A percentile compares a stretch with the other conserved stretches of the same genome.
Evolutionary conservation across 2,113 vertebrate species (phyloP).

Genomic region (Pipa parva): DNA sequence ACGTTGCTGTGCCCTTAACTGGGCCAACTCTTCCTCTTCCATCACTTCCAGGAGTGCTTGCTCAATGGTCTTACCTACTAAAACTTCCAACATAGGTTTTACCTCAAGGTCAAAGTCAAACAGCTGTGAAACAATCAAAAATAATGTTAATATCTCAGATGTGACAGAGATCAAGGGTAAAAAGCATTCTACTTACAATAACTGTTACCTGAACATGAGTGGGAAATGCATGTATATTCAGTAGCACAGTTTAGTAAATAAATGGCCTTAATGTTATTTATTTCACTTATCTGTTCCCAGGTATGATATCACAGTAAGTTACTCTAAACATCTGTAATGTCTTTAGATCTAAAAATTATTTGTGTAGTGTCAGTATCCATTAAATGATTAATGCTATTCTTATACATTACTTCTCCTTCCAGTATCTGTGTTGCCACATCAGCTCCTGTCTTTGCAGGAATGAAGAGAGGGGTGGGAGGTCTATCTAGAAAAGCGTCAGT

Average conservation of each 20-base stretch:
- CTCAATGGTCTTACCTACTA: slow-evolving; percentile 88
- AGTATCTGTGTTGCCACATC: slow-evolving; percentile 84
- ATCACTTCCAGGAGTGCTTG: slow-evolving; percentile 87
- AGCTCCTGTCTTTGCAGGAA: slow-evolving; percentile 83
- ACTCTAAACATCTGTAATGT: no score
- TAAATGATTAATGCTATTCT: neutral
- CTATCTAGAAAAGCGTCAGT: slow-evolving; percentile 86
- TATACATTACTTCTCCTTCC: slow-evolving; percentile 80
- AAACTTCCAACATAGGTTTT: slow-evolving; percentile 78
- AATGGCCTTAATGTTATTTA: no score
- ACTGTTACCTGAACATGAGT: no score
- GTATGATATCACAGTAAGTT: no score
- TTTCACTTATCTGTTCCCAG: no score
- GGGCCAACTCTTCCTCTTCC: slow-evolving; percentile 90
- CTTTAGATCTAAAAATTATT: no score
- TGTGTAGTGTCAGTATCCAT: no score
- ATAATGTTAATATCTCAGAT: no score
- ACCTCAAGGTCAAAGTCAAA: slow-evolving; percentile 95
- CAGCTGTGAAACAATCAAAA: slow-evolving; percentile 69
- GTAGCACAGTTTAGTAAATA: no score
- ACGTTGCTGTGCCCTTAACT: slow-evolving; percentile 63
- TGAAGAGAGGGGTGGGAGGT: slow-evolving; percentile 82
- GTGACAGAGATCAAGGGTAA: no score
- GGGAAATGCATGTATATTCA: no score
- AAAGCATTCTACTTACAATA: no score